A percentile compares a stretch with the other conserved stretches of the same genome.
phyloP scores from a whole-genome alignment of 2,113 vertebrate genomes.

The Pygoscelis adeliae region DNA sequence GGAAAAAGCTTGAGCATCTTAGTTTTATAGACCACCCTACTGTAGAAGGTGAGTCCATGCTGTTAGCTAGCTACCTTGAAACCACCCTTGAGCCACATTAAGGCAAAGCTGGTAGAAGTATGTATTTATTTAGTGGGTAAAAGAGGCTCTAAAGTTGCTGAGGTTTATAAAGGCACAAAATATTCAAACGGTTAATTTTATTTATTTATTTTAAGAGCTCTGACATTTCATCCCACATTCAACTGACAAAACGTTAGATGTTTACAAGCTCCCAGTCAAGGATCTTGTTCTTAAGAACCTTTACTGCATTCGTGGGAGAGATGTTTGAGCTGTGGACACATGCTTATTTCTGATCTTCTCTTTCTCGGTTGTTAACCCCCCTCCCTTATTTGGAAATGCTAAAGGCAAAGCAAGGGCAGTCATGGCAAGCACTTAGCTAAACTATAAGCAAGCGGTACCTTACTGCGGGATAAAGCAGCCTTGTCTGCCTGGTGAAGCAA shows the following conservation, averaged over 20 bases:
- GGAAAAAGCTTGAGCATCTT: neutral
- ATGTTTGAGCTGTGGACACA: neutral
- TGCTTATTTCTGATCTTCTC: neutral
- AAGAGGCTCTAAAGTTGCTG: neutral
- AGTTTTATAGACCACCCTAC: neutral
- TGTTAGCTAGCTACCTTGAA: neutral
- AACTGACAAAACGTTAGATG: neutral
- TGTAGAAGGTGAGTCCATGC: neutral
- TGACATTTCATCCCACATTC: neutral
- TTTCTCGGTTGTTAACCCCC: neutral
- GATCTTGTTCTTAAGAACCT: neutral
- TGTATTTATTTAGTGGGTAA: neutral
- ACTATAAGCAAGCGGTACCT: neutral
- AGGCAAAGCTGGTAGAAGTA: neutral
- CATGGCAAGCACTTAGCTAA: neutral
- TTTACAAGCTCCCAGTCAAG: neutral
- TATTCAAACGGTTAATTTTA: neutral
- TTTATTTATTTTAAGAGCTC: neutral
- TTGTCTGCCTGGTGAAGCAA: neutral
- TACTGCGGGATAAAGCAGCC: neutral
- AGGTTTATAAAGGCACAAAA: neutral
- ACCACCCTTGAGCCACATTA: neutral
- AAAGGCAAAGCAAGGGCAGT: neutral
- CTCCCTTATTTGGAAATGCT: neutral
- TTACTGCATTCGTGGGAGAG: neutral